Evolutionary conservation across 2,888 invertebrate genomes (phyloP), one percentile per base, ranked within the genome.

Genomic region (Abscondita cerata): DNA sequence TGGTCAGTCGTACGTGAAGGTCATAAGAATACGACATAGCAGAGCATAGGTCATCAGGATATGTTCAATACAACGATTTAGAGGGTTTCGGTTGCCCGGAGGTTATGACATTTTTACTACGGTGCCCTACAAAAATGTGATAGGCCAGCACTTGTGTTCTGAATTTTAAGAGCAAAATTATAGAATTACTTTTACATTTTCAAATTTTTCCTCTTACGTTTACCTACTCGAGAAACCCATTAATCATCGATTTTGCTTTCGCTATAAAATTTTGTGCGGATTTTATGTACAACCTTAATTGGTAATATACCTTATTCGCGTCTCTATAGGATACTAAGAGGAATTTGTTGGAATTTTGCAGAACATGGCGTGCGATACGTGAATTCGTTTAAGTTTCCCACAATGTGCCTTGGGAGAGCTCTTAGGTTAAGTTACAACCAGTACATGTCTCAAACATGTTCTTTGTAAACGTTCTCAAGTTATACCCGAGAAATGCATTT

Each of bases 351-450:
- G 50, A 60, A 54, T 60, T 60, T 51, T 44, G 56, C 34, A 61
- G 56, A 51, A 44, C 56, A 25, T 52, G 13, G 60, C 60, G 61
- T 56, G 55, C 44, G 34, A 56, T 61, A 55, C 61, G 61, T 61
- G 61, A 61, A 61, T 61, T 60, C 54, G 34, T 51, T 40, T 34
- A 31, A 54, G 61, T 44, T 61, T 52, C 68, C 66, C 71, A 66
- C 71, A 62, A 64, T 73, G 72, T 68, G 74, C 65, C 73, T 72
- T 65, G 71, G 68, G 73, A 71, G 73, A 70, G 72, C 68, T 71
- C 72, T 73, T 72, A 70, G 66, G 65, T 69, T 71, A 72, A 73
- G 64, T 71, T 73, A 72, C 70, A 69, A 70, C 70, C 69, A 59
- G 69, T 70, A 71, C 69, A 72, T 70, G 72, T 60, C 67, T 70